These are phyloP conservation scores for Volucella inflata DNA, from an alignment of 2,888 invertebrate genomes.

Conservation along the genomic window DNA sequence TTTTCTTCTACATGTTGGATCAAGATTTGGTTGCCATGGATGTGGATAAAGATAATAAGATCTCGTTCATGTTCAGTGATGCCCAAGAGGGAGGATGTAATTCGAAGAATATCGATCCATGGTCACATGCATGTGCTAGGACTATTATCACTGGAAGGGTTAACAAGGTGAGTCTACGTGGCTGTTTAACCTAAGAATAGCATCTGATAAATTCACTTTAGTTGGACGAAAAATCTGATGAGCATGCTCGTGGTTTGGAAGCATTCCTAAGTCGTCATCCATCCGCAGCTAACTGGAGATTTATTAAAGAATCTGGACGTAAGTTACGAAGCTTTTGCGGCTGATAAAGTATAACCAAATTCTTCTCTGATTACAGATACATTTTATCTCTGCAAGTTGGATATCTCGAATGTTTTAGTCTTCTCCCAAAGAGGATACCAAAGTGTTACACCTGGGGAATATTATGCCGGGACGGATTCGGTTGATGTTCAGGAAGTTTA, in stretches of 20 bases:
- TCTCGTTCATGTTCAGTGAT: conserved; percentile 62
- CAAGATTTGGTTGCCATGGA: conserved; percentile 40
- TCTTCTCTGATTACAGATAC: conserved; percentile 22
- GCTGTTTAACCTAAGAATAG: too few relatives aligned
- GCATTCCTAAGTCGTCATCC: conserved; percentile 53
- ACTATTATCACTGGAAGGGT: conserved; percentile 52
- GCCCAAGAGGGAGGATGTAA: conserved; percentile 63
- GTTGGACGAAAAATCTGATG: conserved; percentile 29
- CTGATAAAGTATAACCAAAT: background rate
- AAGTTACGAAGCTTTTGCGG: conserved; percentile 13
- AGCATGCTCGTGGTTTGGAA: conserved; percentile 18
- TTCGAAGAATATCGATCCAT: conserved; percentile 38
- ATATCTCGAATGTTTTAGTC: conserved; percentile 39
- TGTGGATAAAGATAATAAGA: conserved; percentile 41
- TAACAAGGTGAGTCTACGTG: conserved; percentile 12
- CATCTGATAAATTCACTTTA: background rate
- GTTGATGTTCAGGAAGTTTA: background rate
- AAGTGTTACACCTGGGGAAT: conserved; percentile 11
- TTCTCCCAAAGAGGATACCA: conserved; percentile 43
- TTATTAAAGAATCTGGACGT: conserved; percentile 23
- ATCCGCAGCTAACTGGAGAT: conserved; percentile 5
- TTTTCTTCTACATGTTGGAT: conserved; percentile 52
- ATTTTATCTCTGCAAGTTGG: conserved; percentile 60
- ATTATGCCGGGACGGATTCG: conserved; percentile 13
- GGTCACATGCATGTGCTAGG: conserved; percentile 49